A percentile compares a stretch with the other conserved stretches of the same genome.
Conservation (phyloP, 2,113 vertebrate genomes). For the Entosphenus tridentatus region DNA sequence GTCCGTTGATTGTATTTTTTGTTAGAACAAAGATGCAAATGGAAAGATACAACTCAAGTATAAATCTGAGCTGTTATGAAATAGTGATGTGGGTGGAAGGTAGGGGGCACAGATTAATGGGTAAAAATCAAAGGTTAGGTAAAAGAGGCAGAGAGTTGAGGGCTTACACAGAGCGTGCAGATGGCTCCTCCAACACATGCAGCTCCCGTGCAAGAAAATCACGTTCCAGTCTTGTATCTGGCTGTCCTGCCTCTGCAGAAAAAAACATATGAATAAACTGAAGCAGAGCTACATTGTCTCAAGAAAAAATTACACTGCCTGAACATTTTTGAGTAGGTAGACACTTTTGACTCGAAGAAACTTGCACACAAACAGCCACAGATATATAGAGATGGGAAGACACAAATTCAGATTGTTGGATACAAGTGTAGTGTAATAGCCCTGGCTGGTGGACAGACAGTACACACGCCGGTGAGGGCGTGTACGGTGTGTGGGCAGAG, state of each 20-base stretch:
- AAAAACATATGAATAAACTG: conserved; percentile 10
- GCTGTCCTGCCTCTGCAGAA: conserved; percentile 58
- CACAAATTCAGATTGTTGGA: too few relatives aligned
- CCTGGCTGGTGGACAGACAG: too few relatives aligned
- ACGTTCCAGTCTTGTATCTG: conserved; percentile 51
- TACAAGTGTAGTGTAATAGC: too few relatives aligned
- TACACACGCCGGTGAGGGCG: too few relatives aligned
- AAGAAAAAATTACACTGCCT: not conserved
- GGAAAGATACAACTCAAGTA: not conserved
- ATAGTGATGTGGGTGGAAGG: not conserved
- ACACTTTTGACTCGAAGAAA: too few relatives aligned
- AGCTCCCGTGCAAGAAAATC: conserved; percentile 60
- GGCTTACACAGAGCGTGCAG: conserved; percentile 48
- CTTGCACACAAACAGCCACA: too few relatives aligned
- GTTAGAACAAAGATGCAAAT: not conserved
- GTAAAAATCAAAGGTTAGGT: too few relatives aligned
- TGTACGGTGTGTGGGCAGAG: too few relatives aligned
- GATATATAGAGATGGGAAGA: too few relatives aligned
- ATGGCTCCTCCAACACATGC: conserved; percentile 46
- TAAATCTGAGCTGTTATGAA: not conserved
- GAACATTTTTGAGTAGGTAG: too few relatives aligned
- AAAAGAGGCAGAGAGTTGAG: not conserved
- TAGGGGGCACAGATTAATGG: too few relatives aligned
- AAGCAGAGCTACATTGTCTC: not conserved
- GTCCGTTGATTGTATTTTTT: too few relatives aligned